A percentile compares a stretch with the other conserved stretches of the same genome.
phyloP scores from a whole-genome alignment of 2,797 vertebrate species.

The Gorsachius magnificus region DNA sequence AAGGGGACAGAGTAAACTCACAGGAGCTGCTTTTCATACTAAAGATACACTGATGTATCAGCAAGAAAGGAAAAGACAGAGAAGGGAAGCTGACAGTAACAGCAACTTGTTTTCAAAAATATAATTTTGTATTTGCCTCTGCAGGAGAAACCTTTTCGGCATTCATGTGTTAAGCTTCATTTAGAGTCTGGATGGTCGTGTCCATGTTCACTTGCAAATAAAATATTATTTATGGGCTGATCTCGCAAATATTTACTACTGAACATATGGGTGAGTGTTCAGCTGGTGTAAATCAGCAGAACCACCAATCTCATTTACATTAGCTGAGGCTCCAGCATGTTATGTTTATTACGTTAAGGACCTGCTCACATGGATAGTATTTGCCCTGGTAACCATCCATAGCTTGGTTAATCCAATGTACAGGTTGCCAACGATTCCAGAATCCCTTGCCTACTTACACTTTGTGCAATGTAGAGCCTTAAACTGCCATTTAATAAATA shows the following conservation, averaged over 20 bases:
- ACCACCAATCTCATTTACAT: slow-evolving; percentile 56
- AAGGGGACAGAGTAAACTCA: not conserved
- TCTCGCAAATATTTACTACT: slow-evolving; percentile 56
- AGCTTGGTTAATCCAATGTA: slow-evolving; percentile 1
- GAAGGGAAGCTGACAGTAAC: not conserved
- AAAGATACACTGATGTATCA: not conserved
- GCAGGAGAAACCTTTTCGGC: slow-evolving; percentile 48
- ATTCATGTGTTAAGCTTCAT: slow-evolving; percentile 46
- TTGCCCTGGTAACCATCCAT: not conserved
- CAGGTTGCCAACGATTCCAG: not conserved
- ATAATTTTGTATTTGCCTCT: not conserved
- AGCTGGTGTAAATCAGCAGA: slow-evolving; percentile 63
- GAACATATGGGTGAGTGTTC: slow-evolving; percentile 56
- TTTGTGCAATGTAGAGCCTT: not conserved
- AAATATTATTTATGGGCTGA: slow-evolving; percentile 57
- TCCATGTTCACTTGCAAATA: slow-evolving; percentile 56
- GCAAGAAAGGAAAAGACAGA: not conserved
- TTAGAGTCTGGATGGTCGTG: slow-evolving; percentile 28
- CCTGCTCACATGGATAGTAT: slow-evolving; percentile 23
- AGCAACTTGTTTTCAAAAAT: not conserved
- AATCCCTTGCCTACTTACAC: not conserved
- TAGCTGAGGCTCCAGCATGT: slow-evolving; percentile 16
- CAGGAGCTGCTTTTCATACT: not conserved
- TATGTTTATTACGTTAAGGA: slow-evolving; percentile 45
- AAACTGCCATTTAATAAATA: not conserved